Evolutionary conservation across 2,888 invertebrate species (phyloP).

Genomic region (Ectobius pallidus): DNA sequence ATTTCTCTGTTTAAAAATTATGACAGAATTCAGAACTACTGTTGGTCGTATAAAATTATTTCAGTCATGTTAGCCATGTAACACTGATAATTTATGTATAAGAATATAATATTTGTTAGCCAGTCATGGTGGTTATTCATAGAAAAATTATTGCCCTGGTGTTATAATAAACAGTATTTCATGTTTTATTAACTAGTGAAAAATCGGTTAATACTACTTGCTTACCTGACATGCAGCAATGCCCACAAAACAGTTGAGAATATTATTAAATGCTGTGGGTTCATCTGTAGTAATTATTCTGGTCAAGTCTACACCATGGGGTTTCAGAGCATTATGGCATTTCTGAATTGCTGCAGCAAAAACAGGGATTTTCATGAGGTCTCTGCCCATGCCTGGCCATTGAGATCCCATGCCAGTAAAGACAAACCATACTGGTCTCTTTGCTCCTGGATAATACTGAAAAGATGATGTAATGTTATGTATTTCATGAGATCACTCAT

Average conservation of each 20-base stretch:
- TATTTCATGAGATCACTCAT: too few relatives aligned
- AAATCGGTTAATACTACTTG: too few relatives aligned
- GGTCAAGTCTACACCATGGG: slow-evolving; percentile 68
- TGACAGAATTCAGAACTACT: too few relatives aligned
- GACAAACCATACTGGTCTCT: slow-evolving; percentile 82
- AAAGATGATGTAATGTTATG: not conserved
- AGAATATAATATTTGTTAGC: too few relatives aligned
- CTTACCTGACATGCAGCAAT: slow-evolving; percentile 70
- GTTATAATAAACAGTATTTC: too few relatives aligned
- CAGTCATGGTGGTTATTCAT: too few relatives aligned
- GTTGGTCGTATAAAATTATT: too few relatives aligned
- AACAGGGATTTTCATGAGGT: slow-evolving; percentile 73
- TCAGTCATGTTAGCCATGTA: too few relatives aligned
- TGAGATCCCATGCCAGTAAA: slow-evolving; percentile 93
- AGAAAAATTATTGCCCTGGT: too few relatives aligned
- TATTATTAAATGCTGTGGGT: slow-evolving; percentile 67
- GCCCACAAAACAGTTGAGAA: slow-evolving; percentile 73
- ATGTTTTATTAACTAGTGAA: too few relatives aligned
- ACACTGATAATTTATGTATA: too few relatives aligned
- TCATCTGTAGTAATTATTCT: slow-evolving; percentile 66
- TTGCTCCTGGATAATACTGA: slow-evolving; percentile 66
- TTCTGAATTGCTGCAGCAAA: slow-evolving; percentile 75
- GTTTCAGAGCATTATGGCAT: slow-evolving; percentile 66
- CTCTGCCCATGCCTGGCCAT: slow-evolving; percentile 83
- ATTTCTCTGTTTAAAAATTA: too few relatives aligned